Conservation (phyloP, 92 coral and sea anemone genomes). For the Epizoanthus illoricatus region DNA sequence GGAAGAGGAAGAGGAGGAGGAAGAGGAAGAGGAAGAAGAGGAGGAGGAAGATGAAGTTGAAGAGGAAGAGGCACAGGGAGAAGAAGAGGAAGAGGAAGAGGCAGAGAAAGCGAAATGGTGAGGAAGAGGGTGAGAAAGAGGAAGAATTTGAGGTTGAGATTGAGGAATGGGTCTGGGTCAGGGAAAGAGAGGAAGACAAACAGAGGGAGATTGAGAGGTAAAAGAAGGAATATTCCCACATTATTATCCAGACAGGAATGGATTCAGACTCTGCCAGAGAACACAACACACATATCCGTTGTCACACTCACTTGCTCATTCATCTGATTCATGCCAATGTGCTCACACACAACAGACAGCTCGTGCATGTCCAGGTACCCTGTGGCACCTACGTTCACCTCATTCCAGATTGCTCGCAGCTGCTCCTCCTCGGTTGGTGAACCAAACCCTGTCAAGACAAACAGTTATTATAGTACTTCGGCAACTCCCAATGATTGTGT, state of each 20-base stretch:
- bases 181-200: no score
- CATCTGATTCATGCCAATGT: slow-evolving; percentile 98
- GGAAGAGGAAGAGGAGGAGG: no score
- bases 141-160: no score
- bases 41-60: no score
- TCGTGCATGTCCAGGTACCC: slow-evolving; percentile 90
- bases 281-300: background rate
- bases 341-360: slow-evolving; percentile 95
- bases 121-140: no score
- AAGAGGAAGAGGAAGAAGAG: no score
- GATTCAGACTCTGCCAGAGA: background rate
- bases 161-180: no score
- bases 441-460: slow-evolving; percentile 55
- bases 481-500: background rate
- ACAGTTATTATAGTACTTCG: background rate
- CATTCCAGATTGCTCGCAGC: slow-evolving; percentile 91
- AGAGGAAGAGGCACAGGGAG: no score
- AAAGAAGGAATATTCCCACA: no score
- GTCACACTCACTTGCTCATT: slow-evolving; percentile 82
- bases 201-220: no score
- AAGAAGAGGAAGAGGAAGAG: no score
- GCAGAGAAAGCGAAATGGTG: no score
- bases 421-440: slow-evolving; percentile 92
- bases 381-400: slow-evolving; percentile 97
- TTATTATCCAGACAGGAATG: background rate